Conservation (phyloP, 2,113 vertebrate species). For the Leptosomus discolor region DNA sequence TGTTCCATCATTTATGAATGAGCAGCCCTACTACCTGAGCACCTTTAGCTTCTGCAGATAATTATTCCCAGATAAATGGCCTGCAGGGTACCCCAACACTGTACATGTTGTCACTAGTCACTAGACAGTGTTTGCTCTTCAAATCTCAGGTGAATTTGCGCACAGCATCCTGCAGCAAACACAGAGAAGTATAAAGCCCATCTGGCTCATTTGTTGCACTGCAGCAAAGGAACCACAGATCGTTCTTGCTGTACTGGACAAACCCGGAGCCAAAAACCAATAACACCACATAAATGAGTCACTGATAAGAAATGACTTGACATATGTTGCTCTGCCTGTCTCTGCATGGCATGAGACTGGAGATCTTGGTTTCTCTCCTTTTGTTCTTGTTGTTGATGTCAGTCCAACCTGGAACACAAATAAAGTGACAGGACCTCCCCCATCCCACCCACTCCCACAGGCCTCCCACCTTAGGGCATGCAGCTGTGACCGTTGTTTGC, state of each 20-base stretch:
- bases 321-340: not conserved
- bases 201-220: not conserved
- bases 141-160: not conserved
- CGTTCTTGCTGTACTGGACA: fast-evolving
- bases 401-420: not conserved
- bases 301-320: not conserved
- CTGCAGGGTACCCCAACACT: not conserved
- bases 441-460: fast-evolving
- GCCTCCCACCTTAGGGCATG: not conserved
- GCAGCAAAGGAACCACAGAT: not conserved
- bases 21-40: not conserved
- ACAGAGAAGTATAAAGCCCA: not conserved
- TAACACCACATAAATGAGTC: not conserved
- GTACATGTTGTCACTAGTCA: not conserved
- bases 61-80: not conserved
- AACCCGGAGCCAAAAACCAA: not conserved
- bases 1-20: not conserved
- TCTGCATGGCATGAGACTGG: not conserved
- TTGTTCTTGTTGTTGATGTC: not conserved
- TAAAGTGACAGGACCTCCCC: not conserved
- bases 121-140: not conserved
- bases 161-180: not conserved
- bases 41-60: not conserved
- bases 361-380: not conserved
- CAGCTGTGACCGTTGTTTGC: not conserved